Conservation (phyloP, 2,113 vertebrate genomes). For the Tretioscincus oriximinensis region DNA sequence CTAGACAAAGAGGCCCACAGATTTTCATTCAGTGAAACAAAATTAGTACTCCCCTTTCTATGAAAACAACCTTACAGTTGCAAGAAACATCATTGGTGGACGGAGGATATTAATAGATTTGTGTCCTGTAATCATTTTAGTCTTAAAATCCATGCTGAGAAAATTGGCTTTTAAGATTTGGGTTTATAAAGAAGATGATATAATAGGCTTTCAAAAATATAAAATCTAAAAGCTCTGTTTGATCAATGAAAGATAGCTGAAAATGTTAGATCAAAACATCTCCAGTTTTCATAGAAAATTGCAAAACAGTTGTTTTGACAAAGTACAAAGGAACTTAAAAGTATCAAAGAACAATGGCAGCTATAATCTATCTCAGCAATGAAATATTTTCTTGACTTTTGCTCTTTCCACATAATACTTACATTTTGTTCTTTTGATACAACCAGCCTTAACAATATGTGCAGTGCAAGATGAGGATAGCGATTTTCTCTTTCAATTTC, state of each 20-base stretch:
- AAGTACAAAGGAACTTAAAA: slow-evolving; percentile 21
- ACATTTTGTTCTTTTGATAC: slow-evolving; percentile 2
- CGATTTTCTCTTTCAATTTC: background rate
- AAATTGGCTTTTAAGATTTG: slow-evolving; percentile 9
- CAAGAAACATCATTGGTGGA: slow-evolving; percentile 5
- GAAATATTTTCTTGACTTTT: background rate
- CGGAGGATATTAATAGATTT: slow-evolving; percentile 30
- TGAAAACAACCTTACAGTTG: background rate
- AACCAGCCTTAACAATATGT: background rate
- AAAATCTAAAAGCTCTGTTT: slow-evolving; percentile 36
- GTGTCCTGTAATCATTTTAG: slow-evolving; percentile 2
- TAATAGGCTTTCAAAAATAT: slow-evolving; percentile 25
- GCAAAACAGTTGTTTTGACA: slow-evolving; percentile 25
- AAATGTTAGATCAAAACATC: slow-evolving; percentile 18
- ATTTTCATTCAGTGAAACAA: too few species aligned
- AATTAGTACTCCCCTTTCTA: too few species aligned
- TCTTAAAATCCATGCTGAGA: slow-evolving; percentile 1
- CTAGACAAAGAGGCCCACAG: too few species aligned
- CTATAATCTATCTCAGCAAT: background rate
- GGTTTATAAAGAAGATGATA: slow-evolving; percentile 29
- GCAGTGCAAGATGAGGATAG: background rate
- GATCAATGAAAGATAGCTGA: slow-evolving; percentile 32
- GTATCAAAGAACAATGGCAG: background rate
- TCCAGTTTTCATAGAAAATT: slow-evolving; percentile 8
- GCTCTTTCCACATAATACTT: background rate